These are phyloP conservation scores for Eupsittula cactorum DNA, from an alignment of 2,113 vertebrate genomes.

Conservation along the genomic window DNA sequence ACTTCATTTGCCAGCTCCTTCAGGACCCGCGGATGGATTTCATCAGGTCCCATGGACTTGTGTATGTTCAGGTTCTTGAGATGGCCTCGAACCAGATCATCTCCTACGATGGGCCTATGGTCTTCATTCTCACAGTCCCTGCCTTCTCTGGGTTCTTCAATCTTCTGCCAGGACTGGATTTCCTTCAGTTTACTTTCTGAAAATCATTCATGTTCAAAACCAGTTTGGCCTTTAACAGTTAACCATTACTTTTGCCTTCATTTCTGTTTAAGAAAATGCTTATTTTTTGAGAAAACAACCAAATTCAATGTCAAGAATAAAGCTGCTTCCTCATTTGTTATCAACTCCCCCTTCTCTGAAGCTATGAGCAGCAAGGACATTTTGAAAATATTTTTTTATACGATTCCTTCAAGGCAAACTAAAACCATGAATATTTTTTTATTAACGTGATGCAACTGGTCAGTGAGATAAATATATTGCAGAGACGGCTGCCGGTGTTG, in stretches of 20 bases:
- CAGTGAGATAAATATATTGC: background rate
- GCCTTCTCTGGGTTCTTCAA: background rate
- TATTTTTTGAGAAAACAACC: slow-evolving; percentile 27
- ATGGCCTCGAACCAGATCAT: too few species aligned
- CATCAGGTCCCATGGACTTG: too few species aligned
- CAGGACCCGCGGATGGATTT: too few species aligned
- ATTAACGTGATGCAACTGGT: background rate
- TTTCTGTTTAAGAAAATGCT: background rate
- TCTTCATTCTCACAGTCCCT: too few species aligned
- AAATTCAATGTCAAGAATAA: background rate
- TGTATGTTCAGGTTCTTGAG: too few species aligned
- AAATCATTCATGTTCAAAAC: slow-evolving; percentile 27
- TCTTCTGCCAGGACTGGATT: slow-evolving; percentile 40
- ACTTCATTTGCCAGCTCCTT: too few species aligned
- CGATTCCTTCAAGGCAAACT: background rate
- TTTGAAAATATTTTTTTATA: background rate
- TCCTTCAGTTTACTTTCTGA: slow-evolving; percentile 47
- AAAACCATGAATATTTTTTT: background rate
- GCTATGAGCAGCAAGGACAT: background rate
- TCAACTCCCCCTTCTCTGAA: background rate
- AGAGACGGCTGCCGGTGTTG: background rate
- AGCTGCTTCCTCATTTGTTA: slow-evolving; percentile 9
- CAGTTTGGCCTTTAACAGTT: background rate
- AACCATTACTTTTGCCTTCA: background rate
- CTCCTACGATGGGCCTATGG: too few species aligned